Evolutionary conservation across 1,140 invertebrate genomes (phyloP), one percentile per base, ranked within the genome.

Genomic region (Tetramorium parvispinum): DNA sequence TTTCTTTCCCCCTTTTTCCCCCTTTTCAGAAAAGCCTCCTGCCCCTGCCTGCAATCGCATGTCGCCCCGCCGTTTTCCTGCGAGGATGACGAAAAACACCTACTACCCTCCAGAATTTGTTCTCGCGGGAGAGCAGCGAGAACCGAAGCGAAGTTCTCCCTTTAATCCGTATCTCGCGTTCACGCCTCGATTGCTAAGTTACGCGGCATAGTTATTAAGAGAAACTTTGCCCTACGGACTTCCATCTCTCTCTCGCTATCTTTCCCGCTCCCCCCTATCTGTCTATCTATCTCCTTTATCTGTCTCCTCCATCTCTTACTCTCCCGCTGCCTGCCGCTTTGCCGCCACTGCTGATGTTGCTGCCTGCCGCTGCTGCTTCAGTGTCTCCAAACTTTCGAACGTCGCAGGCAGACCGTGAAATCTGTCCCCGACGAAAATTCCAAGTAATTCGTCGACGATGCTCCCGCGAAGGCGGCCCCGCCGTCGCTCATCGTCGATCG

Each of bases 161-260:
- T 92, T 92, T 92, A 92, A 92, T 92, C 89, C 91, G 91, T 92
- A 92, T 92, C 91, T 92, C 89, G 89, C 91, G 91, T 92, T 92
- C 87, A 92, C 89, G 91, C 91, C 86, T 91, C 89, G 91, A 92
- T 91, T 88, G 88, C 87, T 87, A 70, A 63, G 89, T 83, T 85
- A 87, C 87, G 86, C 91, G 91, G 89, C 87, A 92, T 92, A 92
- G 89, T 92, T 92, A 92, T 92, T 92, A 92, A 91, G 88, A 88
- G 87, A 92, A 92, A 92, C 89, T 92, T 92, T 92, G 87, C 87
- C 88, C 86, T 81, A 55, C 76, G 86, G 65, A 86, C 85, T 65
- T 61, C 70, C 46, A 32, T 49, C 51, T 59, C 43, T 43, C 71
- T 85, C 65, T 13, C 10, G 16, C 57, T 46, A n/a, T 76, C 24